Evolutionary conservation across 2,888 invertebrate genomes (phyloP).

Genomic region (Idaea biselata): DNA sequence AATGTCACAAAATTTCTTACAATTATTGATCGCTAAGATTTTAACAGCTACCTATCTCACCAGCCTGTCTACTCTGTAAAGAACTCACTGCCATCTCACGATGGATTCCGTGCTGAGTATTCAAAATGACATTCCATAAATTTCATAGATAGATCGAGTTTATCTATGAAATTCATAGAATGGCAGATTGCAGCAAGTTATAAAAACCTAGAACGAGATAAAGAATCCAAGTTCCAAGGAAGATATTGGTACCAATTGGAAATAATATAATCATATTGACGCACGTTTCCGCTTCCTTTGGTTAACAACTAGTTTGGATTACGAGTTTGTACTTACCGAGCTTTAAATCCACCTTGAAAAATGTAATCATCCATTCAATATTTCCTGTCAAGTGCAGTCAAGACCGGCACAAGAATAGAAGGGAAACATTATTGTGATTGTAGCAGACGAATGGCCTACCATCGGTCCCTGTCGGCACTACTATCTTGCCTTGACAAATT

Average conservation of each 20-base stretch:
- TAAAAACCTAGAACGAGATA: too few relatives aligned
- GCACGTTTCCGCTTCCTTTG: neutral
- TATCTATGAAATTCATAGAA: too few relatives aligned
- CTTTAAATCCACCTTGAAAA: neutral
- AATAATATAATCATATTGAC: neutral
- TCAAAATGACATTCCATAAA: too few relatives aligned
- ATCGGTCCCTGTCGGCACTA: neutral
- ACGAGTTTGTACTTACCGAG: neutral
- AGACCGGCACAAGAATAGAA: constrained; percentile 14
- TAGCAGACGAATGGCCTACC: constrained; percentile 16
- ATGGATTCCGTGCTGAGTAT: too few relatives aligned
- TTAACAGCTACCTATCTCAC: too few relatives aligned
- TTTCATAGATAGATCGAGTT: too few relatives aligned
- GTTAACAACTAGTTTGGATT: neutral
- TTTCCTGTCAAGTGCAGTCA: constrained; percentile 39
- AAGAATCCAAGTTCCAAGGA: too few relatives aligned
- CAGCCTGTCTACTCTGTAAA: too few relatives aligned
- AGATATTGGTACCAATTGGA: neutral
- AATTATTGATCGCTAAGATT: too few relatives aligned
- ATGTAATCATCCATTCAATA: constrained; percentile 31
- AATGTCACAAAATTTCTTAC: too few relatives aligned
- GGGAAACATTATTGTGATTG: constrained; percentile 2
- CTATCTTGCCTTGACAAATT: constrained; percentile 35
- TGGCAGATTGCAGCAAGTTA: too few relatives aligned
- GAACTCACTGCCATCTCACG: too few relatives aligned